Conservation (phyloP, 1,140 invertebrate species). For the Drosophila sturtevanti region DNA sequence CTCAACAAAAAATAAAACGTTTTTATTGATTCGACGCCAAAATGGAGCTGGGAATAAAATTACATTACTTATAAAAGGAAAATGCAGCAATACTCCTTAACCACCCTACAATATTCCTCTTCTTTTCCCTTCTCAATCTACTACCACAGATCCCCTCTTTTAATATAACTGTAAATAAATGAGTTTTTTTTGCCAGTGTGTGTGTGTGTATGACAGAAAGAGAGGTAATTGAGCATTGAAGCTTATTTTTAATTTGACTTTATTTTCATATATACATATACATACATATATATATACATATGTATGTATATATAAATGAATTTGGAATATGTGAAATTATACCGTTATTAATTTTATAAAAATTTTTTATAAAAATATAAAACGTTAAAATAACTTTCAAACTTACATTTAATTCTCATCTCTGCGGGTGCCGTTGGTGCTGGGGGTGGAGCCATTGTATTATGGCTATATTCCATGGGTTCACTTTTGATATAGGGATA, state of each 20-base stretch:
- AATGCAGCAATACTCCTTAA: constrained; percentile 17
- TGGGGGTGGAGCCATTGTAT: constrained; percentile 67
- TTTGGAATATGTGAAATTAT: no score
- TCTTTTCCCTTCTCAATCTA: background rate
- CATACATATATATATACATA: background rate
- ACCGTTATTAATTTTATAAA: background rate
- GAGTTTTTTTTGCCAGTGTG: constrained; percentile 3
- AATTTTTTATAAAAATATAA: no score
- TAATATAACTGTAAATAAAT: constrained; percentile 31
- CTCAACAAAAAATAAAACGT: constrained; percentile 54
- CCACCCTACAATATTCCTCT: constrained; percentile 6
- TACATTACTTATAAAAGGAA: constrained; percentile 53
- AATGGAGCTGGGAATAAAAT: constrained; percentile 56
- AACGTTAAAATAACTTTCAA: background rate
- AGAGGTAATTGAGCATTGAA: constrained; percentile 18
- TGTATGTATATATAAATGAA: no score
- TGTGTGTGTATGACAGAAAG: constrained; percentile 17
- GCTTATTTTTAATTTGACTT: constrained; percentile 4
- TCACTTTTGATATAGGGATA: constrained; percentile 74
- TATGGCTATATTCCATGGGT: constrained; percentile 49
- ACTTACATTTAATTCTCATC: constrained; percentile 75
- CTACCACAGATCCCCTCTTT: background rate
- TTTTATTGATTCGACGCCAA: constrained; percentile 75
- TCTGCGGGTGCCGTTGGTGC: constrained; percentile 57
- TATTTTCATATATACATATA: background rate